Conservation (phyloP, 1,140 invertebrate genomes). For the Callitettix versicolor region DNA sequence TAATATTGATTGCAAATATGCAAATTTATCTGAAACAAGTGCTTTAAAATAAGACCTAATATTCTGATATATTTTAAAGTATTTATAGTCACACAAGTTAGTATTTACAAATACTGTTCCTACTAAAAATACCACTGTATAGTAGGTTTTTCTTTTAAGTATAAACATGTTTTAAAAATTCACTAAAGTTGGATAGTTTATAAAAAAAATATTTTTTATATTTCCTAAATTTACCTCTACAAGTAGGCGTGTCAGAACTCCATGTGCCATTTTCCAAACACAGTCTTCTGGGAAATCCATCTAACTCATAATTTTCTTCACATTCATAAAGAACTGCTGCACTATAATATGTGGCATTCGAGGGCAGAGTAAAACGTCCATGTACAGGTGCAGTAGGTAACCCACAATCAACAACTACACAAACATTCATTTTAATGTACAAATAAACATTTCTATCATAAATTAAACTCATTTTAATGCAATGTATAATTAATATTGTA, state of each 20-base stretch:
- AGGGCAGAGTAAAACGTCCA: conserved; percentile 62
- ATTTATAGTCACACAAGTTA: too few species aligned
- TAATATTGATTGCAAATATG: too few species aligned
- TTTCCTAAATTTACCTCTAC: conserved; percentile 64
- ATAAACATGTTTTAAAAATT: too few species aligned
- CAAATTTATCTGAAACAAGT: too few species aligned
- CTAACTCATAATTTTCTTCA: conserved; percentile 66
- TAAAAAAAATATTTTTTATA: too few species aligned
- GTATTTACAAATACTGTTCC: too few species aligned
- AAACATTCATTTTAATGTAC: conserved; percentile 7
- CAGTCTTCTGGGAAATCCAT: conserved; percentile 64
- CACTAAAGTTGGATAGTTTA: too few species aligned
- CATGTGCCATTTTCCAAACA: conserved; percentile 84
- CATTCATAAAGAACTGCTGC: conserved; percentile 76
- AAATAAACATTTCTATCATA: conserved; percentile 8
- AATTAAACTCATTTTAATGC: not conserved
- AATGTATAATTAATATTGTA: conserved; percentile 5
- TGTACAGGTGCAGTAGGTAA: conserved; percentile 58
- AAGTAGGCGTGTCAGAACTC: conserved; percentile 65
- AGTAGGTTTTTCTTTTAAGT: too few species aligned
- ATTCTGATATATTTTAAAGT: too few species aligned
- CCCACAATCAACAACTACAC: conserved; percentile 76
- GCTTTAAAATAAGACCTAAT: too few species aligned
- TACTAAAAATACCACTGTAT: too few species aligned
- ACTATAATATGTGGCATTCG: conserved; percentile 79